These are phyloP conservation scores for Panonychus citri DNA, from an alignment of 1,140 invertebrate species.

Conservation along the genomic window DNA sequence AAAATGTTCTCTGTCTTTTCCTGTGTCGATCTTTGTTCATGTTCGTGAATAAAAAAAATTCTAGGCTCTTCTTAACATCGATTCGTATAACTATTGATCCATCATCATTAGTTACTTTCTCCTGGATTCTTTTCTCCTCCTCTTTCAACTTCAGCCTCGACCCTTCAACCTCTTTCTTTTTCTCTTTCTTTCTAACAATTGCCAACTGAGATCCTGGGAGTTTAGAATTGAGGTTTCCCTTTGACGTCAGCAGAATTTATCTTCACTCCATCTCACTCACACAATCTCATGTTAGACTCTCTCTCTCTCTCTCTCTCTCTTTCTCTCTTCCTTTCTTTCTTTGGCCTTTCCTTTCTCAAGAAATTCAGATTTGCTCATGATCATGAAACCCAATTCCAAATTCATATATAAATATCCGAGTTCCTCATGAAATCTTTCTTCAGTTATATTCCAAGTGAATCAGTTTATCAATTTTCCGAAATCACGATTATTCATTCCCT, in stretches of 20 bases:
- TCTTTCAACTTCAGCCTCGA: background rate
- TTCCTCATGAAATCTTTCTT: background rate
- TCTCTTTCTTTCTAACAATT: background rate
- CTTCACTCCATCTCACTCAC: background rate
- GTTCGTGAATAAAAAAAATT: too few relatives aligned
- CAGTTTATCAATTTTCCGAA: background rate
- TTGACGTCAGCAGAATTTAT: background rate
- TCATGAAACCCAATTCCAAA: background rate
- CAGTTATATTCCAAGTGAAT: background rate
- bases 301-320: background rate
- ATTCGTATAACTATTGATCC: background rate
- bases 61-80: background rate
- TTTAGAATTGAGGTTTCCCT: background rate
- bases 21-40: background rate
- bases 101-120: background rate
- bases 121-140: background rate
- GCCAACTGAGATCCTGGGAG: too few relatives aligned
- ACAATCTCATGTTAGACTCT: background rate
- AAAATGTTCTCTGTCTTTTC: background rate
- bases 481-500: background rate
- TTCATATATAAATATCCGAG: background rate
- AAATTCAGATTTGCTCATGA: background rate
- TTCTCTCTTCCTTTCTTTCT: background rate
- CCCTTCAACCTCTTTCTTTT: background rate
- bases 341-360: background rate